phyloP scores from a whole-genome alignment of 2,888 invertebrate species.

The Eilema depressum region DNA sequence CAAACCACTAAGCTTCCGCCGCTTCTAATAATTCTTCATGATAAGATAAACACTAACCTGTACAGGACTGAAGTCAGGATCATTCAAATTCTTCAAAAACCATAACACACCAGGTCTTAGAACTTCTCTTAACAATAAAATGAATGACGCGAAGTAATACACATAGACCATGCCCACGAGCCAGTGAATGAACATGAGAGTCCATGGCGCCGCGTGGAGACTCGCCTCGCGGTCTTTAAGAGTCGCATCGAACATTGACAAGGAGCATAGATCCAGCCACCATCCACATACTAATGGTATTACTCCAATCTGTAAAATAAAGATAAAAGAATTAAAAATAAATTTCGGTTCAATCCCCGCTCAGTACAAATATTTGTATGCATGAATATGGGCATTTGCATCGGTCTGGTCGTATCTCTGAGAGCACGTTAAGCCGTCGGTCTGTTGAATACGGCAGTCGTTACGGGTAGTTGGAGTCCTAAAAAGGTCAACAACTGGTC shows the following conservation, averaged over 20 bases:
- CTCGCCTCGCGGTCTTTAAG: slow-evolving; percentile 95
- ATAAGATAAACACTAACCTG: slow-evolving; percentile 86
- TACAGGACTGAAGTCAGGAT: slow-evolving; percentile 99
- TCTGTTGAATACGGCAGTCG: too few relatives aligned
- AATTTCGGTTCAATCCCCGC: too few relatives aligned
- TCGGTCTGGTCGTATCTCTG: too few relatives aligned
- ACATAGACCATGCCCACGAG: slow-evolving; percentile 99
- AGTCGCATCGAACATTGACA: slow-evolving; percentile 96
- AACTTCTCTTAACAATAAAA: slow-evolving; percentile 96
- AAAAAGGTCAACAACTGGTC: too few relatives aligned
- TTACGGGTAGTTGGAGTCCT: too few relatives aligned
- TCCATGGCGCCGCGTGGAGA: slow-evolving; percentile 96
- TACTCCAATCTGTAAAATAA: slow-evolving; percentile 91
- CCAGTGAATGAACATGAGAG: slow-evolving; percentile 99
- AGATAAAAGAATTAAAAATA: neutral
- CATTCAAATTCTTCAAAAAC: slow-evolving; percentile 99
- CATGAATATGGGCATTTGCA: too few relatives aligned
- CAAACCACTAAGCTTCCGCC: too few relatives aligned
- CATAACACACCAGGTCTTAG: slow-evolving; percentile 98
- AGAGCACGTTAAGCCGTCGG: too few relatives aligned
- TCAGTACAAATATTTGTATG: too few relatives aligned
- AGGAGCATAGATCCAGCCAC: slow-evolving; percentile 99
- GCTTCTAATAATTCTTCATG: neutral
- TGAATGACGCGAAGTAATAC: slow-evolving; percentile 99
- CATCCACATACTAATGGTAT: slow-evolving; percentile 99